Evolutionary conservation across 2,888 invertebrate species (phyloP).

Genomic region (Stenchaetothrips biformis): DNA sequence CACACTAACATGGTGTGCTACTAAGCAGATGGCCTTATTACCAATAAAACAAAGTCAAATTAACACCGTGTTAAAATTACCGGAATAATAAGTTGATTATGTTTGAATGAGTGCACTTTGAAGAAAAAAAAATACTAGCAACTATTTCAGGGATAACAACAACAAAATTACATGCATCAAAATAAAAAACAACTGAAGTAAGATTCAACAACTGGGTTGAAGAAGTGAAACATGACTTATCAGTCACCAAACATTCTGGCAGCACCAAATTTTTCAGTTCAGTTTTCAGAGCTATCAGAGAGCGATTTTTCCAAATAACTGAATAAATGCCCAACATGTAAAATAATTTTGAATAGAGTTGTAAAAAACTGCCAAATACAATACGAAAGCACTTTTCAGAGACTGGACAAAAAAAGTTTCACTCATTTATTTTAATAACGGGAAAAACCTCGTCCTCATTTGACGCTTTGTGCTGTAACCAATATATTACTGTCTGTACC

Average conservation of each 20-base stretch:
- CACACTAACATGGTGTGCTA: background rate
- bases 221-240: background rate
- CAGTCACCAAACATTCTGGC: too few relatives aligned
- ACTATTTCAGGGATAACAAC: background rate
- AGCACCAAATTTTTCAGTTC: too few relatives aligned
- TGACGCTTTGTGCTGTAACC: background rate
- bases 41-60: background rate
- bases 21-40: background rate
- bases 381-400: too few relatives aligned
- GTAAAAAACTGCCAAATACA: too few relatives aligned
- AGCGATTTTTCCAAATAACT: background rate
- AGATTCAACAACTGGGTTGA: background rate
- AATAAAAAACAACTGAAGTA: background rate
- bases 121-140: background rate
- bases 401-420: too few relatives aligned
- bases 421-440: too few relatives aligned
- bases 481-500: conserved; percentile 13
- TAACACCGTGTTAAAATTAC: background rate
- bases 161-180: background rate
- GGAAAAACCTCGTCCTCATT: background rate
- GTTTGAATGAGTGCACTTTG: background rate
- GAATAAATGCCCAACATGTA: background rate
- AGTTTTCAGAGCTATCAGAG: too few relatives aligned
- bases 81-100: background rate
- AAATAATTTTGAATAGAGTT: background rate